Evolutionary conservation across 53 echinoderm and acorn worm species (phyloP).

Genomic region (Antedon mediterranea): DNA sequence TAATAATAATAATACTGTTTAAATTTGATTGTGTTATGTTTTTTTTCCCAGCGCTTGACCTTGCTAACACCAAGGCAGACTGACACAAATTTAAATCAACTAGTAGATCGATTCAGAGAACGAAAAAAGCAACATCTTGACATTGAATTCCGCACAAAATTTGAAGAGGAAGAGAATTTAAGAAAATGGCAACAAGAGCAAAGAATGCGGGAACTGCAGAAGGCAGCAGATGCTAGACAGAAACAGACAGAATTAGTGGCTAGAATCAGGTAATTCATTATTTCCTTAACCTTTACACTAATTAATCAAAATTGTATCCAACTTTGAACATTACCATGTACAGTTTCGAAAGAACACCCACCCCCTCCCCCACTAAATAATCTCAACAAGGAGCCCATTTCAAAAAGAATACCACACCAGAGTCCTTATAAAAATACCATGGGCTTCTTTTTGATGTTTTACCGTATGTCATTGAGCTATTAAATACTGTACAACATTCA

Average conservation of each 20-base stretch:
- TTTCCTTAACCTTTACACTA: not conserved
- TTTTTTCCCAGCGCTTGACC: constrained; percentile 50
- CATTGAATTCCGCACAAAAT: constrained; percentile 74
- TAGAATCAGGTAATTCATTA: constrained; percentile 58
- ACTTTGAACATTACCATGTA: no score
- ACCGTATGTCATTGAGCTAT: no score
- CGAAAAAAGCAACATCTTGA: constrained; percentile 74
- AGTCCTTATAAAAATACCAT: no score
- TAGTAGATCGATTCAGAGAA: constrained; percentile 89
- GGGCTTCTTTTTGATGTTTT: no score
- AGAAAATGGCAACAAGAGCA: constrained; percentile 76
- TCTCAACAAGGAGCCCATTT: no score
- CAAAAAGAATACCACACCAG: no score
- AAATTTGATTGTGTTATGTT: not conserved
- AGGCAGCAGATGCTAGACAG: constrained; percentile 59
- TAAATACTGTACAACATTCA: no score
- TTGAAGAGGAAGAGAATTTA: constrained; percentile 66
- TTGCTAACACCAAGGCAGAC: constrained; percentile 88
- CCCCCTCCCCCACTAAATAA: no score
- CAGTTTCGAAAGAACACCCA: no score
- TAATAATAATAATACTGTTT: no score
- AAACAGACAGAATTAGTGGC: constrained; percentile 85
- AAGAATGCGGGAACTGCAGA: constrained; percentile 69
- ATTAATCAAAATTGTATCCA: no score
- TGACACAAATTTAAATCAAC: constrained; percentile 68